A percentile compares a stretch with the other conserved stretches of the same genome.
Conservation (phyloP, 1,140 invertebrate genomes). For the Ladona fulva region DNA sequence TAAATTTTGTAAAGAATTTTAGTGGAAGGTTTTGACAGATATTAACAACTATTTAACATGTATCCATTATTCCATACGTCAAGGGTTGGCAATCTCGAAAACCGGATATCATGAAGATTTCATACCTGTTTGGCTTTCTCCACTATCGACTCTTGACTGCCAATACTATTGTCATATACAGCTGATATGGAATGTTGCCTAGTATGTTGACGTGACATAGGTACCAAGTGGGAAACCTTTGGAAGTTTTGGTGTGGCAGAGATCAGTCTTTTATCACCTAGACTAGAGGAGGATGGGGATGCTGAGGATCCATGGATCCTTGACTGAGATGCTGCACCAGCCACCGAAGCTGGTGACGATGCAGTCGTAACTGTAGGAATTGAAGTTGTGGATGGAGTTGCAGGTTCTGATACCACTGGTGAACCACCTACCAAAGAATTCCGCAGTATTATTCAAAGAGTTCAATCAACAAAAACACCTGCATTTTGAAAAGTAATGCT, state of each 20-base stretch:
- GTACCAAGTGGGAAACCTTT: conserved; percentile 16
- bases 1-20: too few species aligned
- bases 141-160: conserved; percentile 67
- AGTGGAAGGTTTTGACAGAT: background rate
- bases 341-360: conserved; percentile 20
- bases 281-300: conserved; percentile 8
- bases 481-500: too few species aligned
- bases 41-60: background rate
- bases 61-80: background rate
- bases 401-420: conserved; percentile 27
- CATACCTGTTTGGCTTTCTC: conserved; percentile 77
- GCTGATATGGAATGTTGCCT: conserved; percentile 37
- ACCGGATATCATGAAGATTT: background rate
- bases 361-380: conserved; percentile 23
- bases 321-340: background rate
- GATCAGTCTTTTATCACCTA: conserved; percentile 12
- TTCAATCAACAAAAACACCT: too few species aligned
- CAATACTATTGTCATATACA: conserved; percentile 41
- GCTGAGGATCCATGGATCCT: background rate
- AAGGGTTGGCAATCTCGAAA: background rate
- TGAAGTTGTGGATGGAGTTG: conserved; percentile 25
- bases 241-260: conserved; percentile 12
- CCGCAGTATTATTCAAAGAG: too few species aligned
- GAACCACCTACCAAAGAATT: conserved; percentile 42
- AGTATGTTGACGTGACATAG: conserved; percentile 18